Percentiles rank a stretch among this genome's conserved stretches.
phyloP scores from a whole-genome alignment of 2,113 vertebrate species.

The Pardalotus punctatus region DNA sequence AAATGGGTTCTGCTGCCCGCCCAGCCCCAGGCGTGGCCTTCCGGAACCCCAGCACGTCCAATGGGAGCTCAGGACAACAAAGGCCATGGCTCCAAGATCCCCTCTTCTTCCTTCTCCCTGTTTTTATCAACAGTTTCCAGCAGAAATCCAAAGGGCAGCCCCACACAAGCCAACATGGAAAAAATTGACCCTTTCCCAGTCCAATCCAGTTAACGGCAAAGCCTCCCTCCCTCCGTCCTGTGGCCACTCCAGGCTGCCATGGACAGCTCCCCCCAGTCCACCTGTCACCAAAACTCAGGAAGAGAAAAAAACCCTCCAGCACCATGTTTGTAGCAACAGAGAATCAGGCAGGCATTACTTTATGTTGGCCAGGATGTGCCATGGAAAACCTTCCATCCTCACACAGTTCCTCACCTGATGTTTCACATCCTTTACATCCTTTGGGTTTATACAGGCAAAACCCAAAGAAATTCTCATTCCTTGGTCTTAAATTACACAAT shows the following conservation, averaged over 20 bases:
- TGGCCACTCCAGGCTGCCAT: fast-evolving
- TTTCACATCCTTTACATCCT: neutral
- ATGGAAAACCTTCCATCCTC: neutral
- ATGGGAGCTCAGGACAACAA: neutral
- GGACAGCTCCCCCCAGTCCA: neutral
- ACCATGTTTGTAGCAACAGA: neutral
- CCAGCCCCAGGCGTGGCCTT: neutral
- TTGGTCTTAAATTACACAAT: neutral
- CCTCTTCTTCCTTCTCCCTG: neutral
- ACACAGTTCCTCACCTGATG: fast-evolving
- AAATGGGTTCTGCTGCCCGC: fast-evolving
- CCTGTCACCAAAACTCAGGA: fast-evolving
- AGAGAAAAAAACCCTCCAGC: neutral
- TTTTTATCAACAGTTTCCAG: neutral
- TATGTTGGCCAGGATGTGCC: neutral
- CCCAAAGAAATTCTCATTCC: neutral
- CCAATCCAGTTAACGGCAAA: neutral
- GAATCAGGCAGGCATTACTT: neutral
- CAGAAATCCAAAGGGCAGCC: neutral
- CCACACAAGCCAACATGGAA: fast-evolving
- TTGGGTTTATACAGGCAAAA: neutral
- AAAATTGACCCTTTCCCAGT: neutral
- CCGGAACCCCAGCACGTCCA: neutral
- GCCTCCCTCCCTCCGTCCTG: fast-evolving
- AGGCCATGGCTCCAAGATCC: neutral